Conservation (phyloP, 2,113 vertebrate genomes). For the Cebus imitator region DNA sequence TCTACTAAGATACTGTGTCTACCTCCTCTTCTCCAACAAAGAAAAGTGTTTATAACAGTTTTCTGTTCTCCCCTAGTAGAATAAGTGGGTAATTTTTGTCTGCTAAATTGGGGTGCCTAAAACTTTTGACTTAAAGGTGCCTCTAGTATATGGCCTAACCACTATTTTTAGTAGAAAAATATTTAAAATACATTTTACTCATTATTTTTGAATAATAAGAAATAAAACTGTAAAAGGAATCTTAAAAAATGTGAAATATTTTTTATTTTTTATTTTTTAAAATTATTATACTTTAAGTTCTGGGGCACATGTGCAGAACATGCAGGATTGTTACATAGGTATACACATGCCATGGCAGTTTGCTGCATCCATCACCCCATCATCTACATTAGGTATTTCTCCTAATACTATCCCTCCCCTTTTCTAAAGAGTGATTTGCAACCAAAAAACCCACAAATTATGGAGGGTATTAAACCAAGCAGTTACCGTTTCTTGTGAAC, state of each 20-base stretch:
- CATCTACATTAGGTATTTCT: too few species aligned
- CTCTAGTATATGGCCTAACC: not conserved
- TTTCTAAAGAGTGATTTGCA: not conserved
- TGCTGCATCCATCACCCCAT: too few species aligned
- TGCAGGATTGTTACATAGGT: too few species aligned
- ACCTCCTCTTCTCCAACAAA: not conserved
- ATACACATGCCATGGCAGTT: too few species aligned
- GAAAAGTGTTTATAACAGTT: not conserved
- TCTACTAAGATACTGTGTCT: too few species aligned
- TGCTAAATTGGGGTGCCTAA: not conserved
- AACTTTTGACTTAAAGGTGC: not conserved
- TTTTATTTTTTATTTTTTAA: too few species aligned
- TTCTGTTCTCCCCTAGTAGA: not conserved
- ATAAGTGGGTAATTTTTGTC: not conserved
- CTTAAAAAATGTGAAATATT: not conserved
- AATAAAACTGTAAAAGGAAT: not conserved
- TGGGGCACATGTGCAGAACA: too few species aligned
- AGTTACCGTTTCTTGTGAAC: not conserved
- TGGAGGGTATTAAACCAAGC: not conserved
- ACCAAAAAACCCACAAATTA: not conserved
- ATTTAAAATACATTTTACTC: not conserved
- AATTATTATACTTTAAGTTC: too few species aligned
- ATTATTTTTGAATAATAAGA: slow-evolving; percentile 10
- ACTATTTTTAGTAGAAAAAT: not conserved
- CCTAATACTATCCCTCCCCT: too few species aligned